Percentiles rank a stretch among this genome's conserved stretches.
Evolutionary conservation across 2,888 invertebrate species (phyloP).

Genomic region (Drosophila borealis): DNA sequence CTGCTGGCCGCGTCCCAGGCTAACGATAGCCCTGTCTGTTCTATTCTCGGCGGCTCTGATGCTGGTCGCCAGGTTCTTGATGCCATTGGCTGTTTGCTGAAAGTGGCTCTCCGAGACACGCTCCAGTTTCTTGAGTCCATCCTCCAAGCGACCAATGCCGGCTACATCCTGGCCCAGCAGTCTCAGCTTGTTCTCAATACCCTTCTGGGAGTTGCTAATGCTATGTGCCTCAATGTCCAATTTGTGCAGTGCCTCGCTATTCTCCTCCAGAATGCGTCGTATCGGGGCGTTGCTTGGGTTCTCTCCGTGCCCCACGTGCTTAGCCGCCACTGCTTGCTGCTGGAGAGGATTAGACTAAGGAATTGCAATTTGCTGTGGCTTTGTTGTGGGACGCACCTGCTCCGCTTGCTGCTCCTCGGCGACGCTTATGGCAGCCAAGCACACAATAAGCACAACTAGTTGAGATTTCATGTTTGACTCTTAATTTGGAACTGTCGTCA

Average conservation of each 20-base stretch:
- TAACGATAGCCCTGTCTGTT: slow-evolving; percentile 27
- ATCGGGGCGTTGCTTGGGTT: background rate
- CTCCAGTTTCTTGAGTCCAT: slow-evolving; percentile 34
- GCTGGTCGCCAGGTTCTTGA: slow-evolving; percentile 36
- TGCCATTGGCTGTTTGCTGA: slow-evolving; percentile 13
- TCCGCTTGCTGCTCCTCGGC: slow-evolving; percentile 4
- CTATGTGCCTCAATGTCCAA: slow-evolving; percentile 22
- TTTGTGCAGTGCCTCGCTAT: slow-evolving; percentile 22
- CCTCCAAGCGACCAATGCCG: slow-evolving; percentile 41
- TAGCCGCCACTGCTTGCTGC: background rate
- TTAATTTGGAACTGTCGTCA: slow-evolving; percentile 31
- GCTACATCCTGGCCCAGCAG: slow-evolving; percentile 34
- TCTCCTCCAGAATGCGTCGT: slow-evolving; percentile 22
- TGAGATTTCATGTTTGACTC: slow-evolving; percentile 46
- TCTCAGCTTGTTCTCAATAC: slow-evolving; percentile 57
- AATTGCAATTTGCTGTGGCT: background rate
- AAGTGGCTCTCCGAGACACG: slow-evolving; percentile 10
- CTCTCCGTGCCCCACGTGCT: background rate
- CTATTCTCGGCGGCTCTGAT: slow-evolving; percentile 27
- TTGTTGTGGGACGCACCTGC: background rate
- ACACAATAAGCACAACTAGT: slow-evolving; percentile 31
- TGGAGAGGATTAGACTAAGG: background rate
- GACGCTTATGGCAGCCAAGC: slow-evolving; percentile 11
- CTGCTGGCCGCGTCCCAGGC: slow-evolving; percentile 32
- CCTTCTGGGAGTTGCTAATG: slow-evolving; percentile 48